Conservation (phyloP, 2,113 vertebrate species). For the Serinus canaria region DNA sequence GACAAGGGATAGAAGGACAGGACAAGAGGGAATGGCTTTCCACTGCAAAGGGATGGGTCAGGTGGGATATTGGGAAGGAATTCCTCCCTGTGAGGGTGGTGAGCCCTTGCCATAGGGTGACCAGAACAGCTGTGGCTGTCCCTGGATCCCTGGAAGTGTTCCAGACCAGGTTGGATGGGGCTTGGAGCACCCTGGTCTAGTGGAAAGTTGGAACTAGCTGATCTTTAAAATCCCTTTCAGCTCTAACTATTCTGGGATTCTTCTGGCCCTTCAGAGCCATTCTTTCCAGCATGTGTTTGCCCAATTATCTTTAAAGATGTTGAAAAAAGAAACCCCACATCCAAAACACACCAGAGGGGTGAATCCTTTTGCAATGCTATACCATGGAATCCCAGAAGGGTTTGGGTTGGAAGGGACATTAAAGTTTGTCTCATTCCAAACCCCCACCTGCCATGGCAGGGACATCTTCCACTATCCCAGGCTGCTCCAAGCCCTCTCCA, state of each 20-base stretch:
- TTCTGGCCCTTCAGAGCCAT: background rate
- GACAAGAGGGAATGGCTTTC: background rate
- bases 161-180: rapidly evolving
- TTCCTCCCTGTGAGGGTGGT: rapidly evolving
- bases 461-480: background rate
- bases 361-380: background rate
- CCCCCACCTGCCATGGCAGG: background rate
- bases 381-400: background rate
- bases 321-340: background rate
- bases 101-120: background rate
- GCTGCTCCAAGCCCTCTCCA: rapidly evolving
- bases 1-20: background rate
- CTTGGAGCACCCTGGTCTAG: rapidly evolving
- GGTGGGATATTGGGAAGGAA: background rate
- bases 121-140: background rate
- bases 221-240: background rate
- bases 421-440: background rate
- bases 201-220: background rate
- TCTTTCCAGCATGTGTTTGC: background rate
- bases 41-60: background rate
- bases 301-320: background rate
- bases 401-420: background rate
- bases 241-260: background rate
- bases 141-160: background rate
- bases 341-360: background rate